Percentiles rank a stretch among this genome's conserved stretches.
phyloP scores from a whole-genome alignment of 2,797 vertebrate genomes.

The Chrysocyon brachyurus region DNA sequence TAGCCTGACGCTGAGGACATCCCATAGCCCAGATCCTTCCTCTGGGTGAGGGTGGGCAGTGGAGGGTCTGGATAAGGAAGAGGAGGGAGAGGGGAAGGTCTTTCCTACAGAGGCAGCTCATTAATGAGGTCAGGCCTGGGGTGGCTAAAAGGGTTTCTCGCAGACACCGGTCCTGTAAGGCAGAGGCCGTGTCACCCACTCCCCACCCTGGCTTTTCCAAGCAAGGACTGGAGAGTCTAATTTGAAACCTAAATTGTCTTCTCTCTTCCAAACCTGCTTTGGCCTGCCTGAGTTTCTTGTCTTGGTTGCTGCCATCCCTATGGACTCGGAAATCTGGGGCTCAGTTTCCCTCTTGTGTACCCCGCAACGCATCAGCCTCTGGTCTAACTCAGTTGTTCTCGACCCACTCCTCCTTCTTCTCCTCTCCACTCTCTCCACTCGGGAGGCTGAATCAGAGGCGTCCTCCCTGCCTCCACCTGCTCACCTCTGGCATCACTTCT shows the following conservation, averaged over 20 bases:
- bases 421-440: neutral
- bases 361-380: neutral
- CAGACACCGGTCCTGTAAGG: neutral
- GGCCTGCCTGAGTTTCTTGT: neutral
- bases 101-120: neutral
- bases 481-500: neutral
- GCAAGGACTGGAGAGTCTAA: neutral
- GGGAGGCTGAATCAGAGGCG: neutral
- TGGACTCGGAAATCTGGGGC: neutral
- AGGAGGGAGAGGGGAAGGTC: neutral
- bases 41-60: neutral
- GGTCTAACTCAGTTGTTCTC: neutral
- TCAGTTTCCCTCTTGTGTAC: neutral
- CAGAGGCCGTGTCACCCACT: neutral
- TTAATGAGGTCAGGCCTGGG: neutral
- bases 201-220: neutral
- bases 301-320: neutral
- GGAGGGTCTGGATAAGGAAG: neutral
- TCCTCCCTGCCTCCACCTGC: neutral
- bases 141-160: neutral
- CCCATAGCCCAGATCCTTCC: neutral
- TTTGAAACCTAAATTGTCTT: neutral
- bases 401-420: accelerated
- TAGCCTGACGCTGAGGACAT: neutral
- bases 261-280: slow-evolving; percentile 30